Evolutionary conservation across 2,888 invertebrate genomes (phyloP), one percentile per base, ranked within the genome.

Genomic region (Dasypogon diadema): DNA sequence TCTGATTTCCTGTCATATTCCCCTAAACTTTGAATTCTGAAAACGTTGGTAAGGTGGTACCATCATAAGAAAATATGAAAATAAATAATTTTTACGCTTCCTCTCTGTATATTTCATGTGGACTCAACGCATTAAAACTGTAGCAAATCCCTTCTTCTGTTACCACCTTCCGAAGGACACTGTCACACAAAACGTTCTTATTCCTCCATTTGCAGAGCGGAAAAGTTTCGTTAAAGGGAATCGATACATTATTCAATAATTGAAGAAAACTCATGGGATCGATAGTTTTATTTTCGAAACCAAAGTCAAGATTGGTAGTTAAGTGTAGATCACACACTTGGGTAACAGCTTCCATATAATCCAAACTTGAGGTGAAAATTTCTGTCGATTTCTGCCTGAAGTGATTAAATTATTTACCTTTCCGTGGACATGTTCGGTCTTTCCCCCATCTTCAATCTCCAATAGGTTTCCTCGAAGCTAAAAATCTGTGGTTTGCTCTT

Each of bases 71-170:
- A n/a, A n/a, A n/a, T n/a, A n/a, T n/a, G n/a, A n/a, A n/a, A n/a
- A n/a, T n/a, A n/a, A n/a, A n/a, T n/a, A 1, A 42, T 42, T 12
- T 18, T 12, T 74, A 76, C 76, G 55, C 73, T 37, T 84, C 85
- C 0, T 81, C 79, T 0, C 80, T 82, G 63, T 80, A 84, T 55
- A 85, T 84, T 2, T 80, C 80, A 0, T 83, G 81, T 77, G 81
- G 88, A 55, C 88, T 88, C 73, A 92, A 82, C 58, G 90, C 89
- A 80, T 92, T 92, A 80, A 92, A 92, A 1, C 91, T 90, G 78
- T 90, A 92, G 81, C 92, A 92, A 4, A 91, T 85, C 0, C 92
- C 92, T 82, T 92, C 92, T 79, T 92, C 92, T 0, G 92, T 92
- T 58, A 92, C 79, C 72, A 91, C 88, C 1, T 90, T 90, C 0